Conservation (phyloP, 2,113 vertebrate genomes). For the Pelecanoides urinatrix region DNA sequence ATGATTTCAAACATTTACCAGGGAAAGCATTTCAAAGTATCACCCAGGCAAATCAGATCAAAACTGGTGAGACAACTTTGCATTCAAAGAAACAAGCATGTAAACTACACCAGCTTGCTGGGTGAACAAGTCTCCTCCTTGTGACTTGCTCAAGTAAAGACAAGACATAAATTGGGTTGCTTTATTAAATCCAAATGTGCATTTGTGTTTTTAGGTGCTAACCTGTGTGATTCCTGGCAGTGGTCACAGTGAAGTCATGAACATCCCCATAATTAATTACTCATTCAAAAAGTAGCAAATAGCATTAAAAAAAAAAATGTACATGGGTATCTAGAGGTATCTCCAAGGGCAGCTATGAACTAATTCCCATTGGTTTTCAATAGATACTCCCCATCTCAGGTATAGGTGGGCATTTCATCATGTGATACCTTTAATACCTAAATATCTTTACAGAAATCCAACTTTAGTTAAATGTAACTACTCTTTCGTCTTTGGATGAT, state of each 20-base stretch:
- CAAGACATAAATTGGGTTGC: not conserved
- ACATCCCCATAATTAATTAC: not conserved
- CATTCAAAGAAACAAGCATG: fast-evolving
- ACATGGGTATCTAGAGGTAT: not conserved
- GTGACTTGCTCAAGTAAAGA: not conserved
- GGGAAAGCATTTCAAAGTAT: not conserved
- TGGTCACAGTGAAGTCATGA: not conserved
- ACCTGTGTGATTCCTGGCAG: not conserved
- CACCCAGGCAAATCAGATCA: not conserved
- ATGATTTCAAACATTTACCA: not conserved
- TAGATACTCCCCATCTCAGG: not conserved
- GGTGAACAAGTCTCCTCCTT: not conserved
- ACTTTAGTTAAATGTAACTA: not conserved
- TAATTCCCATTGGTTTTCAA: not conserved
- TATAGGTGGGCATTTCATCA: not conserved
- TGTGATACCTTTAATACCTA: not conserved
- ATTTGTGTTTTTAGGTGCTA: not conserved
- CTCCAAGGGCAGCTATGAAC: not conserved
- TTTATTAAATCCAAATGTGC: not conserved
- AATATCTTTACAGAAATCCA: not conserved
- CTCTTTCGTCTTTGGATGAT: not conserved
- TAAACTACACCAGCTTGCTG: not conserved
- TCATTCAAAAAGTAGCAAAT: not conserved
- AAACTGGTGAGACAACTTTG: not conserved
- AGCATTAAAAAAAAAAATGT: not conserved